Evolutionary conservation across 1,140 invertebrate species (phyloP).

Genomic region (Cherax destructor): DNA sequence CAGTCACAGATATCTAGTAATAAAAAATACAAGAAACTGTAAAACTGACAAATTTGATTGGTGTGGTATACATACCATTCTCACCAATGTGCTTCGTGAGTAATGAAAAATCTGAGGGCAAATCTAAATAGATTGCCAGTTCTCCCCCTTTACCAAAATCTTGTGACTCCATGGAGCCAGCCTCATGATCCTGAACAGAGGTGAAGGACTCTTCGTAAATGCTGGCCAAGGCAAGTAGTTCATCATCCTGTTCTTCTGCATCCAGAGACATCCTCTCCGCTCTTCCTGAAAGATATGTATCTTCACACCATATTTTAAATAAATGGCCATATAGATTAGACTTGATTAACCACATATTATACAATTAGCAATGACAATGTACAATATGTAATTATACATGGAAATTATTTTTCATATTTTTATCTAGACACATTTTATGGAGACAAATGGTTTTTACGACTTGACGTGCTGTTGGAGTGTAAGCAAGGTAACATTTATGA

Average conservation of each 20-base stretch:
- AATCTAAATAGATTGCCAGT: constrained; percentile 39
- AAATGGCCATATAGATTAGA: not conserved
- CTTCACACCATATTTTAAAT: not conserved
- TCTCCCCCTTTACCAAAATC: constrained; percentile 28
- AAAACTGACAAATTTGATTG: no score
- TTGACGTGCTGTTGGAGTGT: no score
- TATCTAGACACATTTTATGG: no score
- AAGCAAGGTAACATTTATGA: no score
- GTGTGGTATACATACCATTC: constrained; percentile 21
- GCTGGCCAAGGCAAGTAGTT: constrained; percentile 51
- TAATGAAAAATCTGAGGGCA: constrained; percentile 39
- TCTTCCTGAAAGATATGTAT: not conserved
- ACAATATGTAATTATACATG: no score
- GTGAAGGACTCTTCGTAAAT: constrained; percentile 55
- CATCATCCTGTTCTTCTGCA: constrained; percentile 58
- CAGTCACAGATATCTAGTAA: no score
- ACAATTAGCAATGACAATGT: no score
- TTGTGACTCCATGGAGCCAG: not conserved
- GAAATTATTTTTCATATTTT: no score
- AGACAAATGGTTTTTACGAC: no score
- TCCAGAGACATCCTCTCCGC: constrained; percentile 56
- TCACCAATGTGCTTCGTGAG: constrained; percentile 10
- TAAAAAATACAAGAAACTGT: no score
- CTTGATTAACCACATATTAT: not conserved
- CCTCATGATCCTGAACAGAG: constrained; percentile 25